phyloP scores from a whole-genome alignment of 92 coral and sea anemone genomes.

The Pocillopora meandrina region DNA sequence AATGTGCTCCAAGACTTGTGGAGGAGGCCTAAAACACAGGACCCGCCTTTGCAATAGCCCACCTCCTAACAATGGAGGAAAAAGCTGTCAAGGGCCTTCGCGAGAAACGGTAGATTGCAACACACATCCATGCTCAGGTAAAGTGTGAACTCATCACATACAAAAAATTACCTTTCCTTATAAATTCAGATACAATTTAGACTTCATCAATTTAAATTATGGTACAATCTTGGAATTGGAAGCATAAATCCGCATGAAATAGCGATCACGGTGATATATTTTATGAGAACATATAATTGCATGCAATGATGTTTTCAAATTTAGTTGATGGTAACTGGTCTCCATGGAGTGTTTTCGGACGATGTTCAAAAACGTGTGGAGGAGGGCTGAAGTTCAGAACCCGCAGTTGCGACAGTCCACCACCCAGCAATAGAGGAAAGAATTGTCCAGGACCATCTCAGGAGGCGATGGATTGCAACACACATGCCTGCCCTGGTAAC shows the following conservation, averaged over 20 bases:
- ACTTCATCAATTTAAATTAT: too few species aligned
- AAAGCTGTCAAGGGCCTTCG: slow-evolving; percentile 21
- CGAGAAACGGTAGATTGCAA: slow-evolving; percentile 15
- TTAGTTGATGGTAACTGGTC: slow-evolving; percentile 45
- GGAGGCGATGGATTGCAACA: slow-evolving; percentile 6
- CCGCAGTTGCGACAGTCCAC: slow-evolving; percentile 41
- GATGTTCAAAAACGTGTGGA: slow-evolving; percentile 41
- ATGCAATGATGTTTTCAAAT: not conserved
- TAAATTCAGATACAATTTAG: too few species aligned
- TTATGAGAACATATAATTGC: not conserved
- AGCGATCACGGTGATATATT: too few species aligned
- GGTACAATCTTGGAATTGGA: too few species aligned
- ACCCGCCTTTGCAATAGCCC: slow-evolving; percentile 14
- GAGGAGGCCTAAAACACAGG: slow-evolving; percentile 15
- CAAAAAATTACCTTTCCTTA: too few species aligned
- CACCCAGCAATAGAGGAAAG: slow-evolving; percentile 43
- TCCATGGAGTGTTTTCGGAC: slow-evolving; percentile 43
- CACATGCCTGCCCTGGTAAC: slow-evolving; percentile 11
- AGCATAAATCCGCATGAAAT: too few species aligned
- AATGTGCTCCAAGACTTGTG: slow-evolving; percentile 12
- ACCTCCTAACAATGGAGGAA: slow-evolving; percentile 10
- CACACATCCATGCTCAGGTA: slow-evolving; percentile 18
- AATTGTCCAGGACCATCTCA: slow-evolving; percentile 22
- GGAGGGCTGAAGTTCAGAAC: slow-evolving; percentile 29
- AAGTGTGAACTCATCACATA: not conserved